Evolutionary conservation across 2,888 invertebrate species (phyloP).

Genomic region (Apodemia duryi): DNA sequence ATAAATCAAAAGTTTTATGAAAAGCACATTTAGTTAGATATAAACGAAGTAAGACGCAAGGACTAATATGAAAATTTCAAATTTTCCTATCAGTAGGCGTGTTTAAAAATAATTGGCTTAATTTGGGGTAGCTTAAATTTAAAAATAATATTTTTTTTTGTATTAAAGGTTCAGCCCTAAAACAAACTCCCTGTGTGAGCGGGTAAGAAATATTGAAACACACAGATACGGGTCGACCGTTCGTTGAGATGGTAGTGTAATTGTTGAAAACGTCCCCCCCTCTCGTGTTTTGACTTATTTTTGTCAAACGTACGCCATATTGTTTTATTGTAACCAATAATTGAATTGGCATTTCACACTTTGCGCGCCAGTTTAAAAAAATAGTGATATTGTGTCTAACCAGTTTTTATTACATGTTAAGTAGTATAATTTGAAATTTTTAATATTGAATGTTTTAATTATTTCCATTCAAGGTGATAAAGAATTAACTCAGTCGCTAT

Average conservation of each 20-base stretch:
- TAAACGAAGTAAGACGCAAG: too few relatives aligned
- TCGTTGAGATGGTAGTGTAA: slow-evolving; percentile 55
- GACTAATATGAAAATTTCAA: too few relatives aligned
- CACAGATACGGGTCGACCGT: slow-evolving; percentile 61
- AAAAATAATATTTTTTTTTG: slow-evolving; percentile 26
- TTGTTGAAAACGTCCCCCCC: slow-evolving; percentile 42
- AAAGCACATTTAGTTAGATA: too few relatives aligned
- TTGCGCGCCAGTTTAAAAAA: slow-evolving; percentile 12
- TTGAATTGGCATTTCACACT: slow-evolving; percentile 31
- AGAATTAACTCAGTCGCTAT: slow-evolving; percentile 39
- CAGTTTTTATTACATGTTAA: neutral
- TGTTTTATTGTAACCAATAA: slow-evolving; percentile 44
- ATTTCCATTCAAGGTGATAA: slow-evolving; percentile 34
- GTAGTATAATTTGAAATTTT: neutral
- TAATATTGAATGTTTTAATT: neutral
- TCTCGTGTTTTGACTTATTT: slow-evolving; percentile 61
- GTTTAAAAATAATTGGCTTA: neutral
- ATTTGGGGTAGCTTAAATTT: slow-evolving; percentile 18
- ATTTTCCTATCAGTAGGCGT: neutral
- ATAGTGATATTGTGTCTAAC: neutral
- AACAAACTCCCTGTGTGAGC: slow-evolving; percentile 54
- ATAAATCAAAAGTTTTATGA: too few relatives aligned
- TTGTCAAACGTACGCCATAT: slow-evolving; percentile 64
- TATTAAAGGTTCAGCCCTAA: slow-evolving; percentile 50
- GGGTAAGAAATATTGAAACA: slow-evolving; percentile 56